Evolutionary conservation across 2,797 vertebrate species (phyloP), one percentile per base, ranked within the genome.

Genomic region (Tiaroga cobitis): DNA sequence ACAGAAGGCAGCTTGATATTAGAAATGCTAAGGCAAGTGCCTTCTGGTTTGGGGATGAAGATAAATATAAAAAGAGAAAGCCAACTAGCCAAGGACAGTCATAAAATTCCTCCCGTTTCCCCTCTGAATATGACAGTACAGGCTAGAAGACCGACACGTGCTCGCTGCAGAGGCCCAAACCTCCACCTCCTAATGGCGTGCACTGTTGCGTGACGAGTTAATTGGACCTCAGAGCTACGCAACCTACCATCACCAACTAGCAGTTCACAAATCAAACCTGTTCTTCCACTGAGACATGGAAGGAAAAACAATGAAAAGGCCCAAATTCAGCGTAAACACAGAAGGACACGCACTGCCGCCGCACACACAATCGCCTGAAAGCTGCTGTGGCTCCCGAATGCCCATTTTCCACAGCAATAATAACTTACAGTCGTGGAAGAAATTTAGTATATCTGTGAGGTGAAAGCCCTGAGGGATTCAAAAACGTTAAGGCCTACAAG

Each of bases 351-450:
- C 85, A 76, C 87, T 85, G 84, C 77, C 37, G 88, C 65, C 43
- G 13, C 41, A 26, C 88, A 83, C 85, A 90, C 85, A 89, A 80
- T 88, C 67, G 88, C 85, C 84, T 91, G 83, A 80, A 91, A 87
- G 89, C 89, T 59, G 61, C 88, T 59, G 88, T 65, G 32, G 87
- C 88, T 90, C 85, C 76, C 89, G 74, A 84, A 65, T 85, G 82
- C 90, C 92, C 89, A 93, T 91, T 95, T 95, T 94, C 92, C 93
- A 94, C 88, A 63, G 85, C 85, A 89, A 92, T 94, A 92, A 93
- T 92, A 91, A 92, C 91, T 91, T 89, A 92, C 87, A 92, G 91
- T 89, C 91, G 89, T 75, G 86, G 87, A 91, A 91, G 89, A 93
- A 90, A 92, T 92, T 86, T 90, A 88, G 90, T 80, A 80, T 54